Base-by-base conservation (phyloP, 2,888 invertebrate genomes). In the Melinaea marsaeus region DNA sequence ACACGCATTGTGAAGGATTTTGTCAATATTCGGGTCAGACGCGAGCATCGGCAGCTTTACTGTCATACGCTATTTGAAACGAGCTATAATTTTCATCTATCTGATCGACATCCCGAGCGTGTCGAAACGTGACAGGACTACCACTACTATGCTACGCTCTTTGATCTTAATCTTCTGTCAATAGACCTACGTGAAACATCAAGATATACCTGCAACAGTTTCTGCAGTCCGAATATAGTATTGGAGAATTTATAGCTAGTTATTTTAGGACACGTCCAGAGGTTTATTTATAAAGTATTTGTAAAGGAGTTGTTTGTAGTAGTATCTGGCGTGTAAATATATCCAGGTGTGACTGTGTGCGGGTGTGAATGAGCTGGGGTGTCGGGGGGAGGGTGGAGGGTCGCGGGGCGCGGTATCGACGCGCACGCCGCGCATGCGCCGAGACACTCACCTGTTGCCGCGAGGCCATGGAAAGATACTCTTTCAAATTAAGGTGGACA, bases 401-500 rank as follows among this genome's bases (percentile, higher is more conserved):
- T 22, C 32, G 22, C 76, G 74, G 79, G 80, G 82, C 64, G 85
- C 73, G 84, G 86, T 87, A 88, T 88, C 84, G 90, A 88, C 88
- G 84, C 80, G 85, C 78, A 75, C 81, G 85, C 79, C 85, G 82
- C 90, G 88, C 88, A 76, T 86, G 88, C 88, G 88, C 84, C 73
- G 77, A 75, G 74, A 72, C 71, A 69, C 75, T 80, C 87, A 90
- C 90, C 89, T 90, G 90, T 90, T 90, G 90, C 89, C 84, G 85
- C 79, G 77, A 88, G 84, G 81, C 84, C 86, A 79, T 87, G 89
- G 88, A 89, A 89, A 88, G 79, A 84, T 88, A 88, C 88, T 85
- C 84, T 85, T 87, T 86, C 79, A 86, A 86, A 88, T 88, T 86
- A 86, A 85, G 81, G 80, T 79, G 76, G 85, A 85, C 85, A 88